phyloP scores from a whole-genome alignment of 1,140 invertebrate genomes.

The Aphelenchoides besseyi region DNA sequence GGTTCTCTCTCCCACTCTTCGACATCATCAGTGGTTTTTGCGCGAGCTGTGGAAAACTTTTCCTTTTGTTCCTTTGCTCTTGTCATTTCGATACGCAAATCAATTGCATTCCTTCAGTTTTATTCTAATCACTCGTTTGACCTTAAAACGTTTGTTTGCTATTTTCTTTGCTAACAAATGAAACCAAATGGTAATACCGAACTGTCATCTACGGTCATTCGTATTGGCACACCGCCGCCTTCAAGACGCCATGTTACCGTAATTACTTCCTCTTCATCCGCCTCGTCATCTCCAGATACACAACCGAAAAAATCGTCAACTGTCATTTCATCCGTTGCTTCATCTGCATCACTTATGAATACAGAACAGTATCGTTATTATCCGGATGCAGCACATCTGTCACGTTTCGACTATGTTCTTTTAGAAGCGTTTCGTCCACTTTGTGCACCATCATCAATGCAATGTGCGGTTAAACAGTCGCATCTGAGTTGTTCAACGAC shows the following conservation, averaged over 20 bases:
- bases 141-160: no score
- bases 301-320: background rate
- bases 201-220: background rate
- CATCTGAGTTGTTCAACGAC: background rate
- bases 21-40: background rate
- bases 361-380: background rate
- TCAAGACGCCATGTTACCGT: background rate
- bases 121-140: no score
- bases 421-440: slow-evolving; percentile 4
- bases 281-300: background rate
- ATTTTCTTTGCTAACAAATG: no score
- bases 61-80: background rate
- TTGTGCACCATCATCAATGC: background rate
- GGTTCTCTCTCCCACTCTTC: no score
- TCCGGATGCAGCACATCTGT: background rate
- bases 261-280: background rate
- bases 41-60: background rate
- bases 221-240: background rate
- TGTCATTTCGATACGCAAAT: background rate
- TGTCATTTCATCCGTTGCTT: background rate
- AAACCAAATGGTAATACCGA: background rate
- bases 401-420: background rate
- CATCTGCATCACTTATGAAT: background rate
- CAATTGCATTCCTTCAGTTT: background rate
- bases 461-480: background rate